phyloP scores from a whole-genome alignment of 2,797 vertebrate species.

The Ctenopoma multispine region DNA sequence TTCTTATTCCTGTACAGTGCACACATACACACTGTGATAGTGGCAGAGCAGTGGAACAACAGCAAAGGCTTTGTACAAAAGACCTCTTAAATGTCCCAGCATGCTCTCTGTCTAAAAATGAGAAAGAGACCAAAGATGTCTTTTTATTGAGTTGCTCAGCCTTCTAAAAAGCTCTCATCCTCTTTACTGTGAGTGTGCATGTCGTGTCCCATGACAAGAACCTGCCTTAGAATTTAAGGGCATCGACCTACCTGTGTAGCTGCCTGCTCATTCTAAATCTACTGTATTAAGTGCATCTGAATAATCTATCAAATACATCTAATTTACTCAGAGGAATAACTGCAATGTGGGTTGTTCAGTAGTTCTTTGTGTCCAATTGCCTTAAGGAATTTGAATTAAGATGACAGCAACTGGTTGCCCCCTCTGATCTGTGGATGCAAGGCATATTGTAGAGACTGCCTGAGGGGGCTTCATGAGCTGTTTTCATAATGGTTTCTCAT shows the following conservation, averaged over 20 bases:
- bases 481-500: constrained; percentile 49
- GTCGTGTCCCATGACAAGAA: constrained; percentile 9
- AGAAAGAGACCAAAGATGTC: constrained; percentile 31
- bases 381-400: constrained; percentile 41
- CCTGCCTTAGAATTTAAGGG: neutral
- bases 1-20: constrained; percentile 4
- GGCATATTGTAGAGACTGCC: constrained; percentile 58
- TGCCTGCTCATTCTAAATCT: neutral
- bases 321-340: neutral
- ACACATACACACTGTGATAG: constrained; percentile 33
- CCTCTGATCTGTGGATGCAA: constrained; percentile 52
- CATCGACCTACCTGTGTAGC: neutral
- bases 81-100: constrained; percentile 62
- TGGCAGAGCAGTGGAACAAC: constrained; percentile 45
- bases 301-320: neutral
- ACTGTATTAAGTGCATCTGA: neutral
- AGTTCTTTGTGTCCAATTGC: constrained; percentile 28
- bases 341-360: constrained; percentile 15
- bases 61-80: constrained; percentile 50
- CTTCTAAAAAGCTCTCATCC: constrained; percentile 14
- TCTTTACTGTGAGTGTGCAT: constrained; percentile 14
- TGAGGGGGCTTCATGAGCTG: constrained; percentile 56
- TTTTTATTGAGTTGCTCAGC: constrained; percentile 50
- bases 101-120: constrained; percentile 60
- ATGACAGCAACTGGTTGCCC: constrained; percentile 58